Evolutionary conservation across 2,888 invertebrate genomes (phyloP).

Genomic region (Pollenia amentaria): DNA sequence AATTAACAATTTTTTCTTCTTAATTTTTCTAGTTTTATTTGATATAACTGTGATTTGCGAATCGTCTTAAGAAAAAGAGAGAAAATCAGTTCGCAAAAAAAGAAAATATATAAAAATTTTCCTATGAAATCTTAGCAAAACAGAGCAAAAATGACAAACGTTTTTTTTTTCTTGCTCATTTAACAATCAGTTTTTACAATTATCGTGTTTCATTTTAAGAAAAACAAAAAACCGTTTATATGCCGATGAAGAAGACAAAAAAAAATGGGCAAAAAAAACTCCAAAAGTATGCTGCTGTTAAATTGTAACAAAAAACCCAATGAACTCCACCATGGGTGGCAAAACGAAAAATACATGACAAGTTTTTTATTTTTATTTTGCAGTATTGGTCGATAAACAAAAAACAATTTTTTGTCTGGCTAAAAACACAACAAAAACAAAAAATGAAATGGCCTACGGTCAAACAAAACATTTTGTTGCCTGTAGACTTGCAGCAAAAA

Average conservation of each 20-base stretch:
- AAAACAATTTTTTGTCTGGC: conserved; percentile 22
- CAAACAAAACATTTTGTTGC: conserved; percentile 60
- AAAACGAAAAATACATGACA: conserved; percentile 75
- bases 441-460: conserved; percentile 61
- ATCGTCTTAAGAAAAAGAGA: not conserved
- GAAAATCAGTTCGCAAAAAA: not conserved
- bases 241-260: conserved; percentile 14
- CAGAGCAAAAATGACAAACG: conserved; percentile 16
- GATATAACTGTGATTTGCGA: conserved; percentile 56
- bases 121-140: conserved; percentile 34
- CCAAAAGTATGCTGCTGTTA: conserved; percentile 40
- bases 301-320: conserved; percentile 73
- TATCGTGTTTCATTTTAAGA: conserved; percentile 65
- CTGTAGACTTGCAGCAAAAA: conserved; percentile 49
- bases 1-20: conserved; percentile 60
- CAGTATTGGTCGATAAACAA: conserved; percentile 76
- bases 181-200: conserved; percentile 65
- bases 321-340: conserved; percentile 81
- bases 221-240: conserved; percentile 33
- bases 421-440: conserved; percentile 16
- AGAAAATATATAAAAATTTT: conserved; percentile 27
- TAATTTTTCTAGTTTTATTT: conserved; percentile 12
- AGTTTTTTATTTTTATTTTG: conserved; percentile 75
- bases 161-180: conserved; percentile 42
- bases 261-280: conserved; percentile 18